Conservation (phyloP, 1,140 invertebrate genomes). For the Ectropis grisescens region DNA sequence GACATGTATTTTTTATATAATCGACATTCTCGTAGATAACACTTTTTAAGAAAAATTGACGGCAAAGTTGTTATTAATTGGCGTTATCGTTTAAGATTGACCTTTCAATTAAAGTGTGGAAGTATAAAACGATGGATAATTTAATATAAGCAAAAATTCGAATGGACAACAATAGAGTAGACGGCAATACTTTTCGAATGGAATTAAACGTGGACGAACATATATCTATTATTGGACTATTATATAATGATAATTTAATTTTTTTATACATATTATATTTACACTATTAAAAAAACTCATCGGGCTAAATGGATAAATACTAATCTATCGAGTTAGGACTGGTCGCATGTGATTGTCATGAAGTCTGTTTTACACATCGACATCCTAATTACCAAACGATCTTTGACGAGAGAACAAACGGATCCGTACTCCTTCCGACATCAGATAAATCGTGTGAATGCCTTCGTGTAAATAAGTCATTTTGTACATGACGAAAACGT, state of each 20-base stretch:
- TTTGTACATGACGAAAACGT: too few species aligned
- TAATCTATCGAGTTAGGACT: not conserved
- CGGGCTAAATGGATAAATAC: constrained; percentile 8
- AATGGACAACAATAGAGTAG: constrained; percentile 52
- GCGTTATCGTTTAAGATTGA: constrained; percentile 2
- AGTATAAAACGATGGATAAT: constrained; percentile 25
- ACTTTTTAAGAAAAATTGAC: too few species aligned
- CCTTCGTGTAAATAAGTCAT: too few species aligned
- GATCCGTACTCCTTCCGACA: too few species aligned
- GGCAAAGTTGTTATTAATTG: too few species aligned
- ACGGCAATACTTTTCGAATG: constrained; percentile 56
- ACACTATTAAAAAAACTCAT: constrained; percentile 51
- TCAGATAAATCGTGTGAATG: too few species aligned
- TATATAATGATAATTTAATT: constrained; percentile 41
- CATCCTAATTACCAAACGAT: too few species aligned
- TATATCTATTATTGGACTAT: constrained; percentile 59
- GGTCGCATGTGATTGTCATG: too few species aligned
- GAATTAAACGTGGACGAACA: constrained; percentile 63
- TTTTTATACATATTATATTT: constrained; percentile 53
- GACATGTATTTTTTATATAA: too few species aligned
- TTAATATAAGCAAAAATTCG: constrained; percentile 35
- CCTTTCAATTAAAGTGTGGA: constrained; percentile 11
- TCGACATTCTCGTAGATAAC: too few species aligned
- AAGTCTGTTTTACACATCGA: too few species aligned
- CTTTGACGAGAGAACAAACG: too few species aligned